Conservation (phyloP, 2,888 invertebrate species). For the Thereva nobilitata region DNA sequence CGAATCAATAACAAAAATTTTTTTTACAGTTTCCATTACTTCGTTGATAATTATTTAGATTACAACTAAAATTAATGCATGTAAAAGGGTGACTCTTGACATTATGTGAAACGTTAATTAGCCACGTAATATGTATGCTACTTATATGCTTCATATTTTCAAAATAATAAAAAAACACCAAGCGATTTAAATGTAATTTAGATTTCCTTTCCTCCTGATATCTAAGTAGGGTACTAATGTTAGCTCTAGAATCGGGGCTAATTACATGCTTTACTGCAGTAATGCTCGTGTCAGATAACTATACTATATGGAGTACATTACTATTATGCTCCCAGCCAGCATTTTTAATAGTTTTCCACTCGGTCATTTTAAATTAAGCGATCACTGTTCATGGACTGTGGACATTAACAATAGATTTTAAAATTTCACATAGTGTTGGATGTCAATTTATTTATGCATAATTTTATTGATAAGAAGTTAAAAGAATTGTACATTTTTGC, state of each 20-base stretch:
- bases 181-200: constrained; percentile 2
- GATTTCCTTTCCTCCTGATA: constrained; percentile 21
- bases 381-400: constrained; percentile 15
- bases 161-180: background rate
- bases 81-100: too few species aligned
- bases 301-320: background rate
- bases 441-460: background rate
- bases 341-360: constrained; percentile 6
- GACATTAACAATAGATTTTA: constrained; percentile 18
- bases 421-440: constrained; percentile 15
- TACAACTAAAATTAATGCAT: too few species aligned
- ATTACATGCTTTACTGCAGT: constrained; percentile 18
- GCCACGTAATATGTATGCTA: too few species aligned
- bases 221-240: constrained; percentile 26
- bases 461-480: background rate
- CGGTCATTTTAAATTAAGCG: background rate
- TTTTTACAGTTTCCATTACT: too few species aligned
- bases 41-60: too few species aligned
- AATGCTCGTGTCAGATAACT: constrained; percentile 20
- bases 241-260: constrained; percentile 16
- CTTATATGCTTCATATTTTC: background rate
- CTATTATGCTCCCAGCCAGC: constrained; percentile 1
- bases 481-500: too few species aligned
- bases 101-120: too few species aligned
- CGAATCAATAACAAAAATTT: too few species aligned